phyloP scores from a whole-genome alignment of 2,113 vertebrate species.

The Pygoscelis adeliae region DNA sequence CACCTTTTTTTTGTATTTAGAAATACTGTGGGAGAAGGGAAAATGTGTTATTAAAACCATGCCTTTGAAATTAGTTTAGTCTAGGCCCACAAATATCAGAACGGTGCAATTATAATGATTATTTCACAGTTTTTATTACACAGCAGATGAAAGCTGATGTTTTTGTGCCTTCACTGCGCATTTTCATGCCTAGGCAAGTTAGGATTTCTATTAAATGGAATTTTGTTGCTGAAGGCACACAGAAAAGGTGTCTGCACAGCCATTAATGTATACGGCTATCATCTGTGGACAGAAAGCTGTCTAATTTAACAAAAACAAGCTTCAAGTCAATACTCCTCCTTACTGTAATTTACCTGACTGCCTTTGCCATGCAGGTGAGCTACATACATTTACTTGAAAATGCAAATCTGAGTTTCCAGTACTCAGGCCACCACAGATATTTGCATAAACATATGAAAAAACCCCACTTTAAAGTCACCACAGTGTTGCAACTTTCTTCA shows the following conservation, averaged over 20 bases:
- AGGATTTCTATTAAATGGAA: conserved; percentile 13
- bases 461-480: not conserved
- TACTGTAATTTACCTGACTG: not conserved
- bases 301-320: not conserved
- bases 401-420: not conserved
- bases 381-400: not conserved
- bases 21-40: not conserved
- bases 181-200: conserved; percentile 46
- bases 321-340: not conserved
- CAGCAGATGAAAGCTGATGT: conserved; percentile 21
- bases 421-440: not conserved
- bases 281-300: not conserved
- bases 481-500: not conserved
- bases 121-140: conserved; percentile 8
- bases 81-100: not conserved
- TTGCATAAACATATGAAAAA: not conserved
- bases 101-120: conserved; percentile 26
- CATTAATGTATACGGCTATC: not conserved
- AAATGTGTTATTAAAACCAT: not conserved
- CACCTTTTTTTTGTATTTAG: not conserved
- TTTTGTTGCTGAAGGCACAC: conserved; percentile 36
- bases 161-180: not conserved
- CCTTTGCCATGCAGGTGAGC: not conserved
- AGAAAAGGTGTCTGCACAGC: not conserved
- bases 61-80: conserved; percentile 25